These are phyloP conservation scores for Dermatemys mawii DNA, from an alignment of 2,113 vertebrate genomes.

Conservation along the genomic window DNA sequence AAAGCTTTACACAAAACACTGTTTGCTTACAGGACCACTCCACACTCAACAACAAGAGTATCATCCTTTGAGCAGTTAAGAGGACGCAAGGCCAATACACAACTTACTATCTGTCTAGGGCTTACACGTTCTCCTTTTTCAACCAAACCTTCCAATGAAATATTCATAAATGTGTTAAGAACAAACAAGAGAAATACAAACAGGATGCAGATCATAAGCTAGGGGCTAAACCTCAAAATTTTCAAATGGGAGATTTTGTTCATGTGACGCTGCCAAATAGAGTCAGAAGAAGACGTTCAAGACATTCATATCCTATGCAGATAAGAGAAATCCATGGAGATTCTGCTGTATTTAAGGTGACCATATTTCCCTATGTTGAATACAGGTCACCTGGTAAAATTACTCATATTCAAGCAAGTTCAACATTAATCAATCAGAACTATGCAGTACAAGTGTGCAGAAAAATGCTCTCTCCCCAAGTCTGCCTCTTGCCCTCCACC, in stretches of 20 bases:
- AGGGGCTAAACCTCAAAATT: neutral
- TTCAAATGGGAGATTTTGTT: neutral
- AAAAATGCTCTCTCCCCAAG: neutral
- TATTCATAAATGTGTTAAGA: neutral
- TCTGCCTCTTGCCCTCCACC: neutral
- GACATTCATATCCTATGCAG: neutral
- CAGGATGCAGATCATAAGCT: neutral
- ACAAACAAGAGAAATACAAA: neutral
- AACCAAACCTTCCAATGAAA: neutral
- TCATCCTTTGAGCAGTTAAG: neutral
- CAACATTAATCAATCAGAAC: too few relatives aligned
- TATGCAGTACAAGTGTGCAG: too few relatives aligned
- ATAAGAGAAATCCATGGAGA: neutral
- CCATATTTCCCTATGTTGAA: too few relatives aligned
- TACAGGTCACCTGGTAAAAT: too few relatives aligned
- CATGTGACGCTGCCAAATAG: neutral
- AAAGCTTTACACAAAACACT: neutral
- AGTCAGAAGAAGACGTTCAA: neutral
- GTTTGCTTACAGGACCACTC: neutral
- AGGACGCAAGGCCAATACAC: neutral
- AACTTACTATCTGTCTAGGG: neutral
- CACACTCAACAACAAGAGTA: neutral
- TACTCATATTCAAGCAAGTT: too few relatives aligned
- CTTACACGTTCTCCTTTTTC: neutral
- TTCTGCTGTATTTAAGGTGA: too few relatives aligned